These are phyloP conservation scores for Forbesichthys agassizii DNA, from an alignment of 2,113 vertebrate genomes.

Conservation along the genomic window DNA sequence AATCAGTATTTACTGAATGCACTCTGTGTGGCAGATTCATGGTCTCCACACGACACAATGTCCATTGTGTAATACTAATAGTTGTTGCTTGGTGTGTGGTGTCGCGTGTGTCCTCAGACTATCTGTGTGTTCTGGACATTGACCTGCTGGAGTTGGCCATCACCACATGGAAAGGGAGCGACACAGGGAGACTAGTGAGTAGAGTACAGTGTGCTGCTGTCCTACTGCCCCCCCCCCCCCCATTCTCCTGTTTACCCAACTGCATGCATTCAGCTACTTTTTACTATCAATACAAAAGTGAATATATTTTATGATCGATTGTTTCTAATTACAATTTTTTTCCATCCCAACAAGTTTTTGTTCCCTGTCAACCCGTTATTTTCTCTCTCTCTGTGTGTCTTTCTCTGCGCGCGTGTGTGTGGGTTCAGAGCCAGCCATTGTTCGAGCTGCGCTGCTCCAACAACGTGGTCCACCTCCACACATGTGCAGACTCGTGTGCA, in stretches of 20 bases:
- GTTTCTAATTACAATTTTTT: not conserved
- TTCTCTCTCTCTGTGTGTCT: not conserved
- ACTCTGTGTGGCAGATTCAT: not conserved
- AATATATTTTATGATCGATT: not conserved
- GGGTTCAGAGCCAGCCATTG: constrained; percentile 82
- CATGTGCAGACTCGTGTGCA: constrained; percentile 90
- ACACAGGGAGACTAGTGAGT: constrained; percentile 82
- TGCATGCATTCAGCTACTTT: too few relatives aligned
- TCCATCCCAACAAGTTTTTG: not conserved
- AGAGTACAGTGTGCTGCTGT: not conserved
- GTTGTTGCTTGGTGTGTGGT: not conserved
- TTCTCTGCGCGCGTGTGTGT: not conserved
- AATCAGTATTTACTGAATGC: not conserved
- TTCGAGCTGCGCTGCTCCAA: constrained; percentile 94
- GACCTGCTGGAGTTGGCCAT: constrained; percentile 90
- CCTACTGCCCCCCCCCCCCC: too few relatives aligned
- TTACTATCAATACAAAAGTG: too few relatives aligned
- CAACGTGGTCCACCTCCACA: constrained; percentile 87
- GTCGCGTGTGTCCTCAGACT: constrained; percentile 74
- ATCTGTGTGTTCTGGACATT: constrained; percentile 88
- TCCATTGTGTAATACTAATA: not conserved
- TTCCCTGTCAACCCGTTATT: not conserved
- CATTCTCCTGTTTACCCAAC: too few relatives aligned
- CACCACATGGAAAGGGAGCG: constrained; percentile 88
- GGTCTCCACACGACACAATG: not conserved